Evolutionary conservation across 2,113 vertebrate genomes (phyloP), one percentile per base, ranked within the genome.

Genomic region (Hippocampus guttulatus): DNA sequence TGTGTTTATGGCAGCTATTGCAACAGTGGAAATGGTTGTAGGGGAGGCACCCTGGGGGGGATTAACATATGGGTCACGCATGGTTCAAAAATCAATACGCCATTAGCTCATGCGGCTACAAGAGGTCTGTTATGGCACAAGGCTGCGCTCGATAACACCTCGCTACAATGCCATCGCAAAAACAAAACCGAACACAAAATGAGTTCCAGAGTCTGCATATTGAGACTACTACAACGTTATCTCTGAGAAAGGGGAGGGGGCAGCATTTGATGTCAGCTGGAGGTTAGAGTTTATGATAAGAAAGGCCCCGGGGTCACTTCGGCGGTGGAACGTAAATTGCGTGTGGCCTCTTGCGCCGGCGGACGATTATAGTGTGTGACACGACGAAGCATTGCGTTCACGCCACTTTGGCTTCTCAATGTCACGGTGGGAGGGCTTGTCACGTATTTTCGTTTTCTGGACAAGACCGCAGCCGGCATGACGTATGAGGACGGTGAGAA

Each of bases 261-360:
- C 76, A 83, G 84, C 75, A 51, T 84, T 86, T 86, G 84, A 89
- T 90, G 89, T 90, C 89, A 88, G 76, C 51, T 67, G 77, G 89
- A 87, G 91, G 91, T 92, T 89, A 92, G 87, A 92, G 91, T 90
- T 93, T 90, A 91, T 87, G 90, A 93, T 92, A 92, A 93, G 91
- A 92, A 81, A 91, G 88, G 79, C 87, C 87, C 88, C 82, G 7
- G 82, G 83, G 82, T 86, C 87, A 78, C 33, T 38, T 38, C 77
- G 77, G 81, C 83, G 74, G 30, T 25, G 16, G 82, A 80, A 88
- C 88, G 91, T 93, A 92, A 92, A 92, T 92, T 91, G 75, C 84
- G 87, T 83, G 84, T 82, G 88, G 80, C 79, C 85, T 86, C 84
- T 87, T 78, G 79, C 75, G 77, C 72, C 70, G 74, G 40, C 67